Evolutionary conservation across 2,888 invertebrate species (phyloP).

Genomic region (Ligdia adustata): DNA sequence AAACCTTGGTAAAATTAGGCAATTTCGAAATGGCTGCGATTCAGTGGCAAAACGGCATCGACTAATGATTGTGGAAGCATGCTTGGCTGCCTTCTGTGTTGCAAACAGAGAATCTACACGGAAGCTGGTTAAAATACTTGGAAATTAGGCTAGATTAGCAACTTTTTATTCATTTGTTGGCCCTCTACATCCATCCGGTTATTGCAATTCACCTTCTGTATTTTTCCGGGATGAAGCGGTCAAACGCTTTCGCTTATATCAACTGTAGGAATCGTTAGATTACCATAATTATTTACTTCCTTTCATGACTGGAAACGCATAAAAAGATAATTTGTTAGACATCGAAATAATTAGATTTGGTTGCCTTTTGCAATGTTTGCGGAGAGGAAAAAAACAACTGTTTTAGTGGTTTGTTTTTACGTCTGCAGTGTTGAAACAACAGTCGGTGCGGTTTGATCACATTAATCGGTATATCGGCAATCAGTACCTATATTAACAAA

Average conservation of each 20-base stretch:
- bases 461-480: background rate
- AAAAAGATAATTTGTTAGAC: conserved; percentile 8
- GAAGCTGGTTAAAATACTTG: conserved; percentile 44
- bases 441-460: background rate
- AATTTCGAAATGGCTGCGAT: conserved; percentile 51
- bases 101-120: conserved; percentile 61
- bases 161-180: background rate
- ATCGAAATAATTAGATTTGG: conserved; percentile 1
- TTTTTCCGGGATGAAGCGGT: conserved; percentile 19
- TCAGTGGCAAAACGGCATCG: conserved; percentile 42
- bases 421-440: background rate
- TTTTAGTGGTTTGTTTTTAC: background rate
- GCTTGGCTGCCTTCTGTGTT: conserved; percentile 59
- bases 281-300: conserved; percentile 15
- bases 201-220: conserved; percentile 47
- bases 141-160: background rate
- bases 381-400: background rate
- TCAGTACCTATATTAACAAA: no score
- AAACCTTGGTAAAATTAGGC: conserved; percentile 53
- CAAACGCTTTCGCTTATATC: conserved; percentile 16
- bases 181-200: conserved; percentile 31
- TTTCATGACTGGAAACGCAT: conserved; percentile 1
- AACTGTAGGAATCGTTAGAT: conserved; percentile 11
- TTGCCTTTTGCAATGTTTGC: conserved; percentile 7
- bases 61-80: conserved; percentile 67